These are phyloP conservation scores for Pteria penguin DNA, from an alignment of 2,888 invertebrate genomes.

Conservation along the genomic window DNA sequence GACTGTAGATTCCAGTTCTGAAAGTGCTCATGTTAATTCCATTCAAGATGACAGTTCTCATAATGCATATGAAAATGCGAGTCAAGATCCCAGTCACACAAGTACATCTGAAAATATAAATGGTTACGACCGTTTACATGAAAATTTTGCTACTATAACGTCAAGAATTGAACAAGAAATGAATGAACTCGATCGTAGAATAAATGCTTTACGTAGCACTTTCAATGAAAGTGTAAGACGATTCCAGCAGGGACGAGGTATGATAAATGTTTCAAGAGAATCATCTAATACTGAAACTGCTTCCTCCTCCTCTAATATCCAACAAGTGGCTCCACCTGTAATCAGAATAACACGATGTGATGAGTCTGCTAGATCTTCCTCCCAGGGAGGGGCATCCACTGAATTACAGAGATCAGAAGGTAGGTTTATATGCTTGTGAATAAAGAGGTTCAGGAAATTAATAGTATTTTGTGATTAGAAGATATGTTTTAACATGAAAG, in stretches of 20 bases:
- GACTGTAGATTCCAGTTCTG: too few species aligned
- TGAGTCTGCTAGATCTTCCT: neutral
- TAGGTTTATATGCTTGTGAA: too few species aligned
- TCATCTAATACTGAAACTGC: neutral
- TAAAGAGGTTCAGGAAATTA: too few species aligned
- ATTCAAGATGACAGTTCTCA: slow-evolving; percentile 9
- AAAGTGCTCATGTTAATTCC: slow-evolving; percentile 8
- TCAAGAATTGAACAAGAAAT: slow-evolving; percentile 64
- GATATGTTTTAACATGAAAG: too few species aligned
- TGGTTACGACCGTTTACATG: slow-evolving; percentile 29
- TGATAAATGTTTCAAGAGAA: slow-evolving; percentile 4
- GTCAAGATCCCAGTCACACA: slow-evolving; percentile 3
- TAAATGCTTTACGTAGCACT: slow-evolving; percentile 63
- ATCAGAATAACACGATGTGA: slow-evolving; percentile 35
- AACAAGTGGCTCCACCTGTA: slow-evolving; percentile 13
- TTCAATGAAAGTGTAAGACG: slow-evolving; percentile 62
- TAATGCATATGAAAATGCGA: neutral
- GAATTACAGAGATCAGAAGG: too few species aligned
- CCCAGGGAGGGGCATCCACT: neutral
- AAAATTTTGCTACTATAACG: slow-evolving; percentile 59
- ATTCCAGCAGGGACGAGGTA: slow-evolving; percentile 54
- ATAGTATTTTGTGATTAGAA: too few species aligned
- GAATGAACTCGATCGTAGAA: slow-evolving; percentile 64
- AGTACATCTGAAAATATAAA: slow-evolving; percentile 20
- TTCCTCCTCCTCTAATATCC: neutral